A percentile compares a stretch with the other conserved stretches of the same genome.
phyloP scores from a whole-genome alignment of 2,888 invertebrate genomes.

The Harpalus rubripes region DNA sequence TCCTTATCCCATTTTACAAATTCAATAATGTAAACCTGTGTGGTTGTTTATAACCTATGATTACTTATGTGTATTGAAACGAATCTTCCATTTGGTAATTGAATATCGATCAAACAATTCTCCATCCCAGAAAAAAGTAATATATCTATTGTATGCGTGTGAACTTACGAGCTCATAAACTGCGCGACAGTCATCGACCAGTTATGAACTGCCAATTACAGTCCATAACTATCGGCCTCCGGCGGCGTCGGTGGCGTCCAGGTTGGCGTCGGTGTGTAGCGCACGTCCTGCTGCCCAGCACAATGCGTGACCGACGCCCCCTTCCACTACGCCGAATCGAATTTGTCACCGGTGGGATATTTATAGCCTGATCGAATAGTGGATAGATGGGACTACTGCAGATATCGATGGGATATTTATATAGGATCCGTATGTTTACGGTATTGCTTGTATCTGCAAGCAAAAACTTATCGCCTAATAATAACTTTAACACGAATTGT shows the following conservation, averaged over 20 bases:
- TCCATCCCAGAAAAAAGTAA: neutral
- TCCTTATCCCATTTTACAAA: neutral
- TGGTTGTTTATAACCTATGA: neutral
- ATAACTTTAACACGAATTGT: no score
- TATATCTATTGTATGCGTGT: constrained; percentile 44
- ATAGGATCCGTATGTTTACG: neutral
- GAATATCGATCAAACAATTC: neutral
- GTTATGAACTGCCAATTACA: constrained; percentile 76
- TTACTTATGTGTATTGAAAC: neutral
- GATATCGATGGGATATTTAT: neutral
- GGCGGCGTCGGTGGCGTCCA: constrained; percentile 67
- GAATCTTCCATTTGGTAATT: neutral
- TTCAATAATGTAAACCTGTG: neutral
- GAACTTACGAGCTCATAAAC: constrained; percentile 73
- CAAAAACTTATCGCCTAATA: no score
- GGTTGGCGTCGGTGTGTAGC: constrained; percentile 46
- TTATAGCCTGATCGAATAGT: constrained; percentile 39
- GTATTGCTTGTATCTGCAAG: neutral
- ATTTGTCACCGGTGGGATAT: constrained; percentile 61
- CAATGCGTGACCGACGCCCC: constrained; percentile 26
- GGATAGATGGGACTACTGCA: neutral
- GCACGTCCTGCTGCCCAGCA: constrained; percentile 4
- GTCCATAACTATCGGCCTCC: constrained; percentile 75
- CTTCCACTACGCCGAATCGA: constrained; percentile 14
- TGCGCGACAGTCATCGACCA: constrained; percentile 74